Conservation (phyloP, 2,888 invertebrate genomes). For the Acleris cristana region DNA sequence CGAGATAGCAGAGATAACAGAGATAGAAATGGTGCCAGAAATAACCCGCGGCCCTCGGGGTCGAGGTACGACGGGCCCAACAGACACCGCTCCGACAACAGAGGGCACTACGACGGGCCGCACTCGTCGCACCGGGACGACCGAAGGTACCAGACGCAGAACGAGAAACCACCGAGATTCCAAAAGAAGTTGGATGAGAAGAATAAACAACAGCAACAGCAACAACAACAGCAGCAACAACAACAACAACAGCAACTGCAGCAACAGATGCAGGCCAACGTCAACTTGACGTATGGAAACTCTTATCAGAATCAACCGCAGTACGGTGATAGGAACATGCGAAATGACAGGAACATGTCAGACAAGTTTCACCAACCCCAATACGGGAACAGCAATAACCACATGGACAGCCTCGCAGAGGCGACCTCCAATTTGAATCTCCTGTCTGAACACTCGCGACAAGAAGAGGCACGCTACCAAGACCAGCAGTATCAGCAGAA, state of each 20-base stretch:
- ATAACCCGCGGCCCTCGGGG: conserved; percentile 61
- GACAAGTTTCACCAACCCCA: conserved; percentile 57
- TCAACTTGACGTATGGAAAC: conserved; percentile 60
- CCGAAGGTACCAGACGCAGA: conserved; percentile 72
- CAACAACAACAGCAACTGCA: conserved; percentile 54
- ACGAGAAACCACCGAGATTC: conserved; percentile 85
- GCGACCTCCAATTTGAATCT: conserved; percentile 67
- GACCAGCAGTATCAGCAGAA: conserved; percentile 57
- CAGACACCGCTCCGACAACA: conserved; percentile 61
- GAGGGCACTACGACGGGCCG: conserved; percentile 69
- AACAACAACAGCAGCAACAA: conserved; percentile 55
- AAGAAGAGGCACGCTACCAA: conserved; percentile 57
- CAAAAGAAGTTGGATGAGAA: conserved; percentile 82
- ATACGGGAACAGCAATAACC: conserved; percentile 56
- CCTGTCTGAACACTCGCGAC: conserved; percentile 54
- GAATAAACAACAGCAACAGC: conserved; percentile 70
- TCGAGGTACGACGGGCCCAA: conserved; percentile 64
- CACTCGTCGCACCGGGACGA: conserved; percentile 65
- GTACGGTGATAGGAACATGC: conserved; percentile 63
- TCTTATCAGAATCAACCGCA: conserved; percentile 60
- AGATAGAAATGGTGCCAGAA: conserved; percentile 67
- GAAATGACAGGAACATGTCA: conserved; percentile 58
- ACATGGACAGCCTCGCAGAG: conserved; percentile 68
- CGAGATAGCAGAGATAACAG: conserved; percentile 47
- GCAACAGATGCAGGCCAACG: conserved; percentile 49